A percentile compares a stretch with the other conserved stretches of the same genome.
These are phyloP conservation scores for Tinea pellionella DNA, from an alignment of 2,888 invertebrate genomes.

Conservation along the genomic window DNA sequence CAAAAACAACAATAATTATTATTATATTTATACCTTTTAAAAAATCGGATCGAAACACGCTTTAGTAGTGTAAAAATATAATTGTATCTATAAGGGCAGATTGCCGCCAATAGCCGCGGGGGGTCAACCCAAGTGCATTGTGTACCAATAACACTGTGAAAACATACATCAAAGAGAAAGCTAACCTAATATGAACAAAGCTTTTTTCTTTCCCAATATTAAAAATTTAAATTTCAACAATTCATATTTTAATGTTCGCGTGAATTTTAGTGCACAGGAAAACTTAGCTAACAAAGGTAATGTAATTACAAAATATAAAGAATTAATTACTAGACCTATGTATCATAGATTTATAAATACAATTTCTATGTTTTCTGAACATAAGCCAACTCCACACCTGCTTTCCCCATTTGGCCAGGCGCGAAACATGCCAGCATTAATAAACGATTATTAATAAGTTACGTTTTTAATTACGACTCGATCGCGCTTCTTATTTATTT, in stretches of 20 bases:
- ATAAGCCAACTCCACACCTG: constrained; percentile 5
- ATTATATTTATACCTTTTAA: no score
- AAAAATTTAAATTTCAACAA: neutral
- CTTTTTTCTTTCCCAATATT: constrained; percentile 5
- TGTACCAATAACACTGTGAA: constrained; percentile 11
- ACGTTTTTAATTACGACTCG: constrained; percentile 64
- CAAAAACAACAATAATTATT: no score
- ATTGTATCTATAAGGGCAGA: neutral
- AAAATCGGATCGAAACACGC: neutral
- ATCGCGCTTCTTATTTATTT: constrained; percentile 60
- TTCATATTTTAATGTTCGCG: no score
- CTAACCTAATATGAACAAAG: neutral
- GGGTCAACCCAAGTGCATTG: constrained; percentile 1
- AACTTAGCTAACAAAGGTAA: no score
- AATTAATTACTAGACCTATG: neutral
- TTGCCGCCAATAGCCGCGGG: constrained; percentile 10
- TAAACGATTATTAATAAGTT: constrained; percentile 67
- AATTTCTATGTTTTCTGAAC: neutral
- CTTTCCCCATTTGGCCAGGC: constrained; percentile 28
- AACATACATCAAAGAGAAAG: constrained; percentile 10
- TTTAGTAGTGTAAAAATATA: neutral
- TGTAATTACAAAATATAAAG: neutral
- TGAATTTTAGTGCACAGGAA: no score
- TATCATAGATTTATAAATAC: neutral
- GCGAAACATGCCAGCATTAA: constrained; percentile 61